Evolutionary conservation across 2,888 invertebrate genomes (phyloP).

Genomic region (Ptychoptera albimana): DNA sequence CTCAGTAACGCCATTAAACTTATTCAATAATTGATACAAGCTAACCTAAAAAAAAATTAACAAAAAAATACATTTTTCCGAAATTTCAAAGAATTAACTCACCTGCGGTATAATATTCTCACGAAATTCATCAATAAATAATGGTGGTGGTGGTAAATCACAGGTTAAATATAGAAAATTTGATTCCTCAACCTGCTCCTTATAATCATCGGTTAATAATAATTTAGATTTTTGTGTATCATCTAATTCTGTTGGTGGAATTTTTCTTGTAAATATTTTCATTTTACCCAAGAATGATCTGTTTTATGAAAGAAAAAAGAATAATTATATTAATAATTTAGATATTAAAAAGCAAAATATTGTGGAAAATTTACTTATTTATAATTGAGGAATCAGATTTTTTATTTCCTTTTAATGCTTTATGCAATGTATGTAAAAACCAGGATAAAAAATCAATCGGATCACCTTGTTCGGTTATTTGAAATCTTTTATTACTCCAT

Average conservation of each 20-base stretch:
- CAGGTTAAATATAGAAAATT: conserved; percentile 95
- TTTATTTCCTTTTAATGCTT: conserved; percentile 85
- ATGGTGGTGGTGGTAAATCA: conserved; percentile 91
- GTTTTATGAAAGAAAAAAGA: neutral
- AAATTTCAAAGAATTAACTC: conserved; percentile 9
- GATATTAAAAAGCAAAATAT: neutral
- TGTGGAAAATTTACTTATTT: conserved; percentile 46
- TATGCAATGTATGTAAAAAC: conserved; percentile 92
- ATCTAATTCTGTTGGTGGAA: conserved; percentile 82
- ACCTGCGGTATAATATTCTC: conserved; percentile 99
- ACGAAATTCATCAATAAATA: conserved; percentile 92
- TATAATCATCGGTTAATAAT: conserved; percentile 68
- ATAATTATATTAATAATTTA: neutral
- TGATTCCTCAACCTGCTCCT: conserved; percentile 72
- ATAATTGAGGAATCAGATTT: conserved; percentile 80
- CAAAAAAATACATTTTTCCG: neutral
- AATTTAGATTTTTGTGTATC: conserved; percentile 73
- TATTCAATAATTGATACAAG: conserved; percentile 79
- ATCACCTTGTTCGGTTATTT: conserved; percentile 97
- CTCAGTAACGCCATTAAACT: conserved; percentile 89
- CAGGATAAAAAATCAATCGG: conserved; percentile 96
- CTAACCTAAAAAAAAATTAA: conserved; percentile 60
- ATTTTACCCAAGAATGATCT: conserved; percentile 78
- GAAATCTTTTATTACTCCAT: conserved; percentile 92
- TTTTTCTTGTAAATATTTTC: conserved; percentile 80